Conservation (phyloP, 2,113 vertebrate species). For the Paramisgurnus dabryanus region DNA sequence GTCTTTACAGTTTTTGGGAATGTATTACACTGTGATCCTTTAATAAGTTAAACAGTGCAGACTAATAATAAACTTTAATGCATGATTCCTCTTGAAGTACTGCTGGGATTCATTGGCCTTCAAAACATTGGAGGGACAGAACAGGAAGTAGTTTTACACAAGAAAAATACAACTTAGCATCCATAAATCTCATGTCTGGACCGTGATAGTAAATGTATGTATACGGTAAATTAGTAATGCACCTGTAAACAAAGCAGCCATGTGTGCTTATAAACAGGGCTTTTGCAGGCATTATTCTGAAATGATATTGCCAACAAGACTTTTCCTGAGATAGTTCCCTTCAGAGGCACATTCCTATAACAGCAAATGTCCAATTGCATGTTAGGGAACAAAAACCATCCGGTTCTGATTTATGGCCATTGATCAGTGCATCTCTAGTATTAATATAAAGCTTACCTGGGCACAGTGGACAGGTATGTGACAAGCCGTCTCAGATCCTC, state of each 20-base stretch:
- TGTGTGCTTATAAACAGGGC: too few relatives aligned
- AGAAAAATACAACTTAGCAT: background rate
- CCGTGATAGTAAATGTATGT: too few relatives aligned
- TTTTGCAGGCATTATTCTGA: too few relatives aligned
- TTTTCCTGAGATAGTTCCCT: too few relatives aligned
- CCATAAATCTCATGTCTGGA: background rate
- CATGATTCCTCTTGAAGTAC: background rate
- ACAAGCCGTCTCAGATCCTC: conserved; percentile 95
- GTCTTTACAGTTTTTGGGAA: background rate
- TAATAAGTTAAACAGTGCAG: background rate
- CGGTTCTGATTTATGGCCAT: too few relatives aligned
- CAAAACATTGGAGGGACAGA: background rate
- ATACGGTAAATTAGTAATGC: too few relatives aligned
- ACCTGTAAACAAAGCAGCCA: too few relatives aligned
- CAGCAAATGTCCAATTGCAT: too few relatives aligned
- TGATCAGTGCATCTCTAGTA: background rate
- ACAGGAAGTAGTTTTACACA: background rate
- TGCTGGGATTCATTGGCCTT: background rate
- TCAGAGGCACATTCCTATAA: too few relatives aligned
- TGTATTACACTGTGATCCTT: background rate
- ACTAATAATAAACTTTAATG: background rate
- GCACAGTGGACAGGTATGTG: conserved; percentile 96
- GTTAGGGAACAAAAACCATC: too few relatives aligned
- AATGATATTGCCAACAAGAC: too few relatives aligned
- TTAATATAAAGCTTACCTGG: conserved; percentile 76